Evolutionary conservation across 1,140 invertebrate species (phyloP), one percentile per base, ranked within the genome.

Genomic region (Cydia amplana): DNA sequence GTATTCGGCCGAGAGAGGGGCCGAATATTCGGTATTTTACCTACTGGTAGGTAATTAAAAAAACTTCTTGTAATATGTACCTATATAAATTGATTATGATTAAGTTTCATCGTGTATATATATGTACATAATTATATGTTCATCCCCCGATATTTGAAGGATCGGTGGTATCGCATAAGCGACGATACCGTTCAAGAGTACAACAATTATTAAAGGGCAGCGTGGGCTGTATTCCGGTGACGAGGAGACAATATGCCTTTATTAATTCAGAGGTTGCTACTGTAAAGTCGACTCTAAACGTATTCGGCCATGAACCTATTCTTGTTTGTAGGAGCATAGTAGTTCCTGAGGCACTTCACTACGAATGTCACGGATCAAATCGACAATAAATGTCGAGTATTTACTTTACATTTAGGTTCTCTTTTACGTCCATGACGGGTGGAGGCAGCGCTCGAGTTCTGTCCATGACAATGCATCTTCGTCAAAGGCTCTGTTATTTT

Each of bases 391-490:
- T 82, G 79, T 88, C 79, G 79, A 90, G 87, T 91, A 90, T 91
- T 91, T 91, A 90, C 87, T 88, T 91, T 87, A 88, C 82, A 91
- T 91, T 91, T 90, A 89, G 65, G 65, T 70, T 70, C 87, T 84
- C 85, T 86, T 90, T 91, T 89, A 77, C 80, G 82, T 82, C 82
- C 77, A 79, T 83, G 82, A 86, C 78, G 83, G 83, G 80, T 65
- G 73, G 78, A 81, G 77, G 80, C 80, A 78, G 82, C 82, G 82
- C 81, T 87, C 82, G 83, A 82, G 85, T 86, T 83, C 85, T 75
- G 76, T 84, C 78, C 77, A 84, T 91, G 87, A 89, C 89, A 87
- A 84, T 80, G 89, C 89, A 85, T 82, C 77, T 88, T 88, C 82
- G 65, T 83, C 83, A 80, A 82, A 80, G 79, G 85, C 77, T 78